Evolutionary conservation across 1,140 invertebrate genomes (phyloP).

Genomic region (Phocides pigmalion): DNA sequence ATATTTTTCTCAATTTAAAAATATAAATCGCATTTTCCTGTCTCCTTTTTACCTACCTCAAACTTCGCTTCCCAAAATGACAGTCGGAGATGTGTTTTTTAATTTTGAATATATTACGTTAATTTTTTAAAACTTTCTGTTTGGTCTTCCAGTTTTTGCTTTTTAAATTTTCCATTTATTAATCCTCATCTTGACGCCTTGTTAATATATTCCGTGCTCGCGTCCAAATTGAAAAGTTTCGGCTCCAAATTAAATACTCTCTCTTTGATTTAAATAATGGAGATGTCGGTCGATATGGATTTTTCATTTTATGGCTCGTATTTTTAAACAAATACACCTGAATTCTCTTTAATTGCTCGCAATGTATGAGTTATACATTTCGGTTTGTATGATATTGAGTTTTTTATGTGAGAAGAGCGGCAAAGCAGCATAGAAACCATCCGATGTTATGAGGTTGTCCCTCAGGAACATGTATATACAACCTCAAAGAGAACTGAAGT

Average conservation of each 20-base stretch:
- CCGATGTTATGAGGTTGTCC: too few species aligned
- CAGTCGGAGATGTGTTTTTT: slow-evolving; percentile 48
- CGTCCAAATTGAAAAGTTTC: slow-evolving; percentile 65
- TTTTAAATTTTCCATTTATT: slow-evolving; percentile 65
- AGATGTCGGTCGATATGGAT: slow-evolving; percentile 19
- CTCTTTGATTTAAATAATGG: slow-evolving; percentile 56
- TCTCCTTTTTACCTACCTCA: slow-evolving; percentile 30
- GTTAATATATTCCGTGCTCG: slow-evolving; percentile 60
- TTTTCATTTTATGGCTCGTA: neutral
- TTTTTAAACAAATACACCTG: neutral
- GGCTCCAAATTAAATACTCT: slow-evolving; percentile 38
- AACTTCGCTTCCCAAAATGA: slow-evolving; percentile 50
- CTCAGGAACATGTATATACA: too few species aligned
- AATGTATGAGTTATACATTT: too few species aligned
- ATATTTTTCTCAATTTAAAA: too few species aligned
- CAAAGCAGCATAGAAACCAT: too few species aligned
- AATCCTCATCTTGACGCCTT: slow-evolving; percentile 56
- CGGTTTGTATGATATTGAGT: too few species aligned
- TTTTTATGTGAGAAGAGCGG: too few species aligned
- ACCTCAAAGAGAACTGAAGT: too few species aligned
- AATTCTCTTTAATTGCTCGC: too few species aligned
- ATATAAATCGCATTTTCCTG: too few species aligned
- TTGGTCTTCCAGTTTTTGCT: slow-evolving; percentile 45
- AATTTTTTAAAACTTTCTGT: slow-evolving; percentile 69
- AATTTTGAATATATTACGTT: slow-evolving; percentile 68